Conservation (phyloP, 2,113 vertebrate species). For the Megaptera novaeangliae region DNA sequence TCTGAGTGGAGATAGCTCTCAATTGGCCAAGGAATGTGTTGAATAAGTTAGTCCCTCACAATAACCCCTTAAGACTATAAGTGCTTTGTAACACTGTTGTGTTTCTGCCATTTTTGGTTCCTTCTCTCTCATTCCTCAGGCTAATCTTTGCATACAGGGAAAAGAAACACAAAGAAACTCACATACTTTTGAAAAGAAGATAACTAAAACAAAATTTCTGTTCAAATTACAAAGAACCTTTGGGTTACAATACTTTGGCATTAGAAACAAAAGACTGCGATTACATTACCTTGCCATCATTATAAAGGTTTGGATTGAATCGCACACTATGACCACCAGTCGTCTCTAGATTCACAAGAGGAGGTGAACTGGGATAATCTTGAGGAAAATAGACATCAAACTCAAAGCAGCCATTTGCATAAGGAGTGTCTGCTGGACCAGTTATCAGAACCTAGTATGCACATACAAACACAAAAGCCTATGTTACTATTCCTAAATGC, state of each 20-base stretch:
- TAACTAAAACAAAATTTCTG: background rate
- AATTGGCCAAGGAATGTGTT: background rate
- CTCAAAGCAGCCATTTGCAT: conserved; percentile 98
- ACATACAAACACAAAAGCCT: background rate
- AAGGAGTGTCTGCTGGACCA: conserved; percentile 96
- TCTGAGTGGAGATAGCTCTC: background rate
- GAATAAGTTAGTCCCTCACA: background rate
- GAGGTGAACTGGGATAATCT: conserved; percentile 98
- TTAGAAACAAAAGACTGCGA: background rate
- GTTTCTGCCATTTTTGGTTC: background rate
- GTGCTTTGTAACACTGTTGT: background rate
- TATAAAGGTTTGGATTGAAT: conserved; percentile 99
- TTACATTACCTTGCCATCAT: conserved; percentile 93
- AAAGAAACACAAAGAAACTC: background rate
- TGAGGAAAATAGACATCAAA: conserved; percentile 99
- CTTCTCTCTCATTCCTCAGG: background rate
- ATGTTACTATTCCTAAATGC: background rate
- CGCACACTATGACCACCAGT: conserved; percentile 97
- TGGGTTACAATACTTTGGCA: background rate
- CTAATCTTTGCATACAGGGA: background rate
- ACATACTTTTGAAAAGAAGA: background rate
- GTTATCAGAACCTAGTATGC: conserved; percentile 94
- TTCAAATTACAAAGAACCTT: conserved; percentile 13
- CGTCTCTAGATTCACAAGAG: conserved; percentile 98
- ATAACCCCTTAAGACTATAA: background rate